A percentile compares a stretch with the other conserved stretches of the same genome.
Evolutionary conservation across 2,113 vertebrate genomes (phyloP).

Genomic region (Nannobrachium achirus): DNA sequence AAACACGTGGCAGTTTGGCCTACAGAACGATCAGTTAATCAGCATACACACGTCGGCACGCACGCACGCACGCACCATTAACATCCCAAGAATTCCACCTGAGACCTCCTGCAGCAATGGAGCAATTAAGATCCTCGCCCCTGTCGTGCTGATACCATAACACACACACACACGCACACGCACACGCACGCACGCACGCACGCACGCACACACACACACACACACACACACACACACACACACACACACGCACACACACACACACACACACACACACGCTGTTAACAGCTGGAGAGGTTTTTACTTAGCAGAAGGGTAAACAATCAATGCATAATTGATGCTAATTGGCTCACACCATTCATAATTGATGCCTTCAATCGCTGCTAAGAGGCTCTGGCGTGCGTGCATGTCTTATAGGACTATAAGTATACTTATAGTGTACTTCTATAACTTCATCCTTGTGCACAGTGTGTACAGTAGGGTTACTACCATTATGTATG

Average conservation of each 20-base stretch:
- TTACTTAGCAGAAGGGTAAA: conserved; percentile 36
- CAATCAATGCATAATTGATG: conserved; percentile 63
- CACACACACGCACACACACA: too few relatives aligned
- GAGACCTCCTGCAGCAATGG: conserved; percentile 48
- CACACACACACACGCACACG: conserved; percentile 12
- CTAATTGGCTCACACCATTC: conserved; percentile 65
- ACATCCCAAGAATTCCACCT: conserved; percentile 8
- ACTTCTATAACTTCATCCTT: too few relatives aligned
- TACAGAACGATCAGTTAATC: too few relatives aligned
- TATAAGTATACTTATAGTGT: too few relatives aligned
- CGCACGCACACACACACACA: conserved; percentile 17
- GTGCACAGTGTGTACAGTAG: too few relatives aligned
- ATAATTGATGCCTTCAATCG: conserved; percentile 75
- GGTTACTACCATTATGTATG: too few relatives aligned
- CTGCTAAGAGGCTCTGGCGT: conserved; percentile 41
- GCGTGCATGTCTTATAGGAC: conserved; percentile 26
- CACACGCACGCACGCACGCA: conserved; percentile 22
- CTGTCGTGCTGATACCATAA: too few relatives aligned
- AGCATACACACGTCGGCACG: not conserved
- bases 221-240: conserved; percentile 23
- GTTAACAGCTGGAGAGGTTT: conserved; percentile 50
- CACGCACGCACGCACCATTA: not conserved
- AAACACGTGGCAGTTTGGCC: too few relatives aligned
- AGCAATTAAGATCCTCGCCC: conserved; percentile 58
- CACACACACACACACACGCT: too few relatives aligned